phyloP scores from a whole-genome alignment of 2,888 invertebrate genomes.

The Folsomia candida region DNA sequence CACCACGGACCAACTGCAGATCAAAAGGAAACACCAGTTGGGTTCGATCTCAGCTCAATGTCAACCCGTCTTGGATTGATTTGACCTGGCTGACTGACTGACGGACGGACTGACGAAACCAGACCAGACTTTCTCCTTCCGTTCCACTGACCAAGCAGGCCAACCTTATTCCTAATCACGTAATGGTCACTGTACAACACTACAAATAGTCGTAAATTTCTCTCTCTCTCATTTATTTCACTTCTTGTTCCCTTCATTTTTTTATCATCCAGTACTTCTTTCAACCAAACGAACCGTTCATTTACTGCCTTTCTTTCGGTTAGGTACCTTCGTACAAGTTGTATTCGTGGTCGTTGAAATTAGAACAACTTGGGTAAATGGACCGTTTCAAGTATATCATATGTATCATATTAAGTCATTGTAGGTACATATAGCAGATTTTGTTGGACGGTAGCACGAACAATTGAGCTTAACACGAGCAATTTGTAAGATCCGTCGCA shows the following conservation, averaged over 20 bases:
- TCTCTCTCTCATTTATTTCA: neutral
- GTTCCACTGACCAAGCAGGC: neutral
- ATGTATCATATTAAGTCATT: too few relatives aligned
- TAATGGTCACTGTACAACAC: neutral
- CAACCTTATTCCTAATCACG: neutral
- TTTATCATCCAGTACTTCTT: too few relatives aligned
- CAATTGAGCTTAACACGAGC: neutral
- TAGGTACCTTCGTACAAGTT: neutral
- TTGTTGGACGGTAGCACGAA: neutral
- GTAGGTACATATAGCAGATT: too few relatives aligned
- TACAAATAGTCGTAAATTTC: neutral
- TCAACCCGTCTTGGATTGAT: neutral
- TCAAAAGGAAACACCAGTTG: neutral
- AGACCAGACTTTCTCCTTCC: neutral
- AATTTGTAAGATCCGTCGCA: slow-evolving; percentile 3
- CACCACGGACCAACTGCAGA: neutral
- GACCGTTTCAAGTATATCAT: neutral
- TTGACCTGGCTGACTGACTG: too few relatives aligned
- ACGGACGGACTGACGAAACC: neutral
- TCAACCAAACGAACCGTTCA: neutral
- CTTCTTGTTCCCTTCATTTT: neutral
- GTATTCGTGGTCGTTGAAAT: neutral
- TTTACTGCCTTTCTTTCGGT: neutral
- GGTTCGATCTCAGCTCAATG: neutral
- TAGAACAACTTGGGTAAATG: neutral